These are phyloP conservation scores for Noctua janthina DNA, from an alignment of 2,888 invertebrate species.

Conservation along the genomic window DNA sequence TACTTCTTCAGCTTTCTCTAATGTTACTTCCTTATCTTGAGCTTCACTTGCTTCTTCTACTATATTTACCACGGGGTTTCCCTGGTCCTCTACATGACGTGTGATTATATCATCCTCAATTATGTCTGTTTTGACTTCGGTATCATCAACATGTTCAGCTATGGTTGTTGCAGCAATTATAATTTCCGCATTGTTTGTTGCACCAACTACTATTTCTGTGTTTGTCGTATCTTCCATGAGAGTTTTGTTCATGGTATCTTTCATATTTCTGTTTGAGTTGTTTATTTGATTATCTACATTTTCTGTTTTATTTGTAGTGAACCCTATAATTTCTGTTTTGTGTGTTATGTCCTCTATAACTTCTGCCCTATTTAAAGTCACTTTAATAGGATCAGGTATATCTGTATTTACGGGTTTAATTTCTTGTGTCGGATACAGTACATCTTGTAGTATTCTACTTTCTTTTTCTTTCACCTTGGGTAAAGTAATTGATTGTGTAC, in stretches of 20 bases:
- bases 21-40: slow-evolving; percentile 37
- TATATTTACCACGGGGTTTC: slow-evolving; percentile 15
- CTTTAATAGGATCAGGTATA: slow-evolving; percentile 55
- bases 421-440: slow-evolving; percentile 81
- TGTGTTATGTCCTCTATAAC: slow-evolving; percentile 23
- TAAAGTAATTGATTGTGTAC: slow-evolving; percentile 38
- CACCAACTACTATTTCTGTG: slow-evolving; percentile 19
- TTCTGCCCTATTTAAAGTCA: slow-evolving; percentile 52
- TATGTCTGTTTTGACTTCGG: slow-evolving; percentile 2
- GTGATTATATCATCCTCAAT: slow-evolving; percentile 9
- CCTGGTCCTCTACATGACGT: slow-evolving; percentile 12
- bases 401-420: slow-evolving; percentile 78
- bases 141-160: slow-evolving; percentile 34
- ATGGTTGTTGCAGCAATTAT: slow-evolving; percentile 27
- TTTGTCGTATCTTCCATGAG: slow-evolving; percentile 16
- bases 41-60: slow-evolving; percentile 18
- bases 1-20: slow-evolving; percentile 24
- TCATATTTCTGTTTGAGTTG: not conserved
- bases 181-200: slow-evolving; percentile 13
- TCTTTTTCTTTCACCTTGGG: slow-evolving; percentile 56
- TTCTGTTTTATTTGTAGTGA: not conserved
- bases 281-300: slow-evolving; percentile 14
- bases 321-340: slow-evolving; percentile 15
- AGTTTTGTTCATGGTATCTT: slow-evolving; percentile 7
- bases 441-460: slow-evolving; percentile 69